Conservation (phyloP, 1,140 invertebrate genomes). For the Ceratina australensis region DNA sequence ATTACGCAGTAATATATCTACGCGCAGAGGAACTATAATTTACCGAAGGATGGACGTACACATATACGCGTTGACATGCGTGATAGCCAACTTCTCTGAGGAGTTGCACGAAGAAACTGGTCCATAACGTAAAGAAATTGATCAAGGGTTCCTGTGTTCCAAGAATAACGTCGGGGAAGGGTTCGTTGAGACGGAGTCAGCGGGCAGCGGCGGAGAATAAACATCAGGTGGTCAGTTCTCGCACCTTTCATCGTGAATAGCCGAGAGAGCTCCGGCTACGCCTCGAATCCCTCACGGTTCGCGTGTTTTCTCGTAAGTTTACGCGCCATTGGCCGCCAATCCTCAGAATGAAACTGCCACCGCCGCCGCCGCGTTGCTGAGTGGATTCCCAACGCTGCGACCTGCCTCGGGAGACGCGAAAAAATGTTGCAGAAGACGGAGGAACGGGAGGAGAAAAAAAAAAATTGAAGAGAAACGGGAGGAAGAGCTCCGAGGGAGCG, state of each 20-base stretch:
- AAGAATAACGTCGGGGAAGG: slow-evolving; percentile 31
- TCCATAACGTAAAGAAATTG: slow-evolving; percentile 30
- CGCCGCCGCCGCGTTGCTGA: slow-evolving; percentile 46
- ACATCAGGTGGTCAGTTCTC: slow-evolving; percentile 52
- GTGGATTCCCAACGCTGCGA: slow-evolving; percentile 39
- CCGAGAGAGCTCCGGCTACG: slow-evolving; percentile 26
- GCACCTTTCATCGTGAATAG: slow-evolving; percentile 58
- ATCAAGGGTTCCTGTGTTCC: slow-evolving; percentile 35
- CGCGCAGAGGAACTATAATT: not conserved
- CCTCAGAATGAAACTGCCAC: slow-evolving; percentile 72
- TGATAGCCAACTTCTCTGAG: too few species aligned
- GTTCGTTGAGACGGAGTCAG: slow-evolving; percentile 2
- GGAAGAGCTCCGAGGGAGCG: slow-evolving; percentile 21
- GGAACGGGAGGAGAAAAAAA: not conserved
- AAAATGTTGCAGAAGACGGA: slow-evolving; percentile 15
- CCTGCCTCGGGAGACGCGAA: slow-evolving; percentile 37
- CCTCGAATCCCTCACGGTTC: slow-evolving; percentile 60
- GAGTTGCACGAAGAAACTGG: slow-evolving; percentile 9
- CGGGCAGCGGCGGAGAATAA: slow-evolving; percentile 50
- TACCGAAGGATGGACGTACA: not conserved
- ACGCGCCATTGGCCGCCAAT: slow-evolving; percentile 75
- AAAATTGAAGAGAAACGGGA: slow-evolving; percentile 7
- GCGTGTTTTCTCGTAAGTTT: slow-evolving; percentile 68
- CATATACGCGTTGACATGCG: slow-evolving; percentile 1
- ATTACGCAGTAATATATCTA: too few species aligned